Conservation (phyloP, 2,797 vertebrate genomes). For the Danio jaintianensis region DNA sequence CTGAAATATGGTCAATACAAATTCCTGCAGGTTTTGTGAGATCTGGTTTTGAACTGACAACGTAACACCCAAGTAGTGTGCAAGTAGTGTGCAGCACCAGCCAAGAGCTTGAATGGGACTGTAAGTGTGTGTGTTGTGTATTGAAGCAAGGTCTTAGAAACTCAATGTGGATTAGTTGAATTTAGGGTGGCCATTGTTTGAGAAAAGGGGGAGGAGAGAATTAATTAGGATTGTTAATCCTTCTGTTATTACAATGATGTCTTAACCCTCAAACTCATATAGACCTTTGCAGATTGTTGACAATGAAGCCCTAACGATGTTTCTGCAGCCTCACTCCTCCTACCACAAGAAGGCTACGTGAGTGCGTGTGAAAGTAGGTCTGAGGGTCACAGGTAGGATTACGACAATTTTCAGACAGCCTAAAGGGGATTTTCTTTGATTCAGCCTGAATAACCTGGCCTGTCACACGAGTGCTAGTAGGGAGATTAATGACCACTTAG, state of each 20-base stretch:
- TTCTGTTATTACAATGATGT: slow-evolving; percentile 64
- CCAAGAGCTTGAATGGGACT: not conserved
- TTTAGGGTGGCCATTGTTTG: slow-evolving; percentile 54
- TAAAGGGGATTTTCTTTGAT: slow-evolving; percentile 41
- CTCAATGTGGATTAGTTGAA: slow-evolving; percentile 56
- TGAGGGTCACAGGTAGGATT: slow-evolving; percentile 43
- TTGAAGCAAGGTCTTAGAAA: slow-evolving; percentile 14
- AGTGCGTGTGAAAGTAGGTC: slow-evolving; percentile 14
- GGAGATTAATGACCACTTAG: slow-evolving; percentile 30
- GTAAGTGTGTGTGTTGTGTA: slow-evolving; percentile 13
- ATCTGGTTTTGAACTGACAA: not conserved
- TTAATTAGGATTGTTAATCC: slow-evolving; percentile 70
- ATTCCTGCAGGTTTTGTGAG: not conserved
- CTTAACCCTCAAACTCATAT: slow-evolving; percentile 38
- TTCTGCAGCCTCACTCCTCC: slow-evolving; percentile 23
- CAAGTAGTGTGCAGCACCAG: not conserved
- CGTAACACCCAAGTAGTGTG: not conserved
- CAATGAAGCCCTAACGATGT: slow-evolving; percentile 60
- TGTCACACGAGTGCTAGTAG: slow-evolving; percentile 9
- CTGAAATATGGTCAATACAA: not conserved
- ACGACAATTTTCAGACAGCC: slow-evolving; percentile 40
- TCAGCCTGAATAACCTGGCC: slow-evolving; percentile 35
- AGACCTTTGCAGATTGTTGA: slow-evolving; percentile 62
- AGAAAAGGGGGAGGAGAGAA: slow-evolving; percentile 57
- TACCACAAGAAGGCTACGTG: not conserved